phyloP scores from a whole-genome alignment of 2,888 invertebrate species.

The Bruchidius siliquastri region DNA sequence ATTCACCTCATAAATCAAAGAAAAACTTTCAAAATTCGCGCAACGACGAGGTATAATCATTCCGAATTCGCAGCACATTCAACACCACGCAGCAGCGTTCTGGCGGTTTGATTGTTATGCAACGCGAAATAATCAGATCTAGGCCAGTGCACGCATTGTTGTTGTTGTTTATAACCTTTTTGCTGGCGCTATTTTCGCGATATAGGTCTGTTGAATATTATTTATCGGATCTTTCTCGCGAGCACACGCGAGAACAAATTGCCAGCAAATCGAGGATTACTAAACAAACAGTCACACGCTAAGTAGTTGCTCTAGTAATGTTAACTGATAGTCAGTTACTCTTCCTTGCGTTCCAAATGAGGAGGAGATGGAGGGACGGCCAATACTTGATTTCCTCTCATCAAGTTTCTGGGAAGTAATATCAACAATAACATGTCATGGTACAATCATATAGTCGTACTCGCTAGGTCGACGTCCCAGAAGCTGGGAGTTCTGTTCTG shows the following conservation, averaged over 20 bases:
- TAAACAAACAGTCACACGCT: not conserved
- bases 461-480: too few relatives aligned
- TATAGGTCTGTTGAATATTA: not conserved
- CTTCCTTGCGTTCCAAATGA: too few relatives aligned
- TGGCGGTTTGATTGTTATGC: not conserved
- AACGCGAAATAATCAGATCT: not conserved
- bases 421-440: too few relatives aligned
- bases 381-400: too few relatives aligned
- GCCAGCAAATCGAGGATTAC: not conserved
- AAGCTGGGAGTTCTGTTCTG: too few relatives aligned
- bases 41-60: too few relatives aligned
- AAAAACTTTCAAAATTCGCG: too few relatives aligned
- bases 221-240: not conserved
- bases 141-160: not conserved
- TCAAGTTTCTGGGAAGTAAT: too few relatives aligned
- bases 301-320: not conserved
- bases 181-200: not conserved
- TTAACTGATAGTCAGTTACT: not conserved
- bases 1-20: too few relatives aligned
- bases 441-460: too few relatives aligned
- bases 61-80: too few relatives aligned
- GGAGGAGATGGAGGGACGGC: too few relatives aligned
- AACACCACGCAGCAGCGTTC: not conserved
- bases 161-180: not conserved
- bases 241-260: not conserved